Evolutionary conservation across 30 jellyfish, hydroid and myxozoan genomes (phyloP), one percentile per base, ranked within the genome.

Genomic region (Nemopilema nomurai): DNA sequence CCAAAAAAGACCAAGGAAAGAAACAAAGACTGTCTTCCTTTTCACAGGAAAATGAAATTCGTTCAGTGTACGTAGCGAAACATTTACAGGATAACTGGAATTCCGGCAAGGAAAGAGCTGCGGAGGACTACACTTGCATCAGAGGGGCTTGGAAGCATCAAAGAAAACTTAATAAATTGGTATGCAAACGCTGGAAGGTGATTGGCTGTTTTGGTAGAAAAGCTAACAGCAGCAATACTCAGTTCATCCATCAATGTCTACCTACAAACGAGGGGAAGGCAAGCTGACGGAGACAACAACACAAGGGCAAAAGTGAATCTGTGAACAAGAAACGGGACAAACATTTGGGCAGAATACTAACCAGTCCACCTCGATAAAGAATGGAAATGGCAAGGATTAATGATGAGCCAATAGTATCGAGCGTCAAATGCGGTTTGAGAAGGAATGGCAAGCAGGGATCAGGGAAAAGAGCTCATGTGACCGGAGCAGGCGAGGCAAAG

Each of bases 221-320:
- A 80, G 71, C 64, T 28, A 72, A 69, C 86, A 52, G 76, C 86
- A 53, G 67, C 21, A 68, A 83, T 27, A 28, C 65, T 25, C 86
- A 71, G 81, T 57, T 72, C 85, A 83, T 83, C 91, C 91, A 83
- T 83, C 91, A 83, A 83, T 72, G 91, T 72, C 82, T 20, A 19
- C 33, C 30, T 22, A 77, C 65, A 77, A 18, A 77, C 1, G 87
- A 51, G 31, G 28, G 18, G 4, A 66, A 28, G 23, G 71, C 49
- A 30, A 52, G 26, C 41, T 18, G 50, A 31, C 17, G 84, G 69
- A 27, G 41, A 20, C 70, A 22, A 74, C 27, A 28, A 26, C 28
- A 22, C 30, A 18, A 0, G 50, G 24, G 20, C 24, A 1, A 29
- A 18, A 0, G 71, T 49, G 57, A 41, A 41, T 13, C 57, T 3